Base-by-base conservation (phyloP, 2,797 vertebrate species). In the Bovichtus diacanthus region DNA sequence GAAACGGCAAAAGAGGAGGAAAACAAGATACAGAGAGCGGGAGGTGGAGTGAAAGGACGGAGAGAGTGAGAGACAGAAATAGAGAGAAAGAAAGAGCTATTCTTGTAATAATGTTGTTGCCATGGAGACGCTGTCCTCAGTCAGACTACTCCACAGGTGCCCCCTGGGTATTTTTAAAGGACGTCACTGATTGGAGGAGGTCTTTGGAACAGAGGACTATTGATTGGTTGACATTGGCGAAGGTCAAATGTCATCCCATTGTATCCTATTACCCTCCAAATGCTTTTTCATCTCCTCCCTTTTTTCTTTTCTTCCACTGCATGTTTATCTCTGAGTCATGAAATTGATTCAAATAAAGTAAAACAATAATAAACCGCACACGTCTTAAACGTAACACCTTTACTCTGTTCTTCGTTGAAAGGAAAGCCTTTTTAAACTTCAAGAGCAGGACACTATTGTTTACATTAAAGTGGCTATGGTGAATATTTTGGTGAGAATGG, bases 21-120 rank as follows among this genome's bases (percentile, higher is more conserved):
- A 54, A 19, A 73, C 38, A 36, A 50, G 62, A 76, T 44, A 74
- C 55, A 50, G 55, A 50, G 60, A 75, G 70, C 12, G 23, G 25
- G 66, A 74, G 83, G 67, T 51, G 82, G 80, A 62, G 49, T 15
- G 36, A 72, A 78, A 79, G 49, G 64, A 81, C 21, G n/a, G 70
- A 76, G 74, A 60, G 81, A 79, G 64, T 67, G 68, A 79, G 78
- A 84, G 83, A 88, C 79, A 72, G 74, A 82, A 80, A 87, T 76
- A 84, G 77, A 55, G 50, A 69, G 41, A 81, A 76, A 83, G 66
- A 87, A 77, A 82, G 66, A 87, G 84, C 84, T 93, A 89, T 92
- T 92, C 87, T 90, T 76, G 87, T 87, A 88, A 88, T 85, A 82
- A 92, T 91, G 82, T 74, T 81, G 86, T 92, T 91, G 86, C 88